Conservation (phyloP, 64 coral and sea anemone genomes). For the Platygyra sinensis region DNA sequence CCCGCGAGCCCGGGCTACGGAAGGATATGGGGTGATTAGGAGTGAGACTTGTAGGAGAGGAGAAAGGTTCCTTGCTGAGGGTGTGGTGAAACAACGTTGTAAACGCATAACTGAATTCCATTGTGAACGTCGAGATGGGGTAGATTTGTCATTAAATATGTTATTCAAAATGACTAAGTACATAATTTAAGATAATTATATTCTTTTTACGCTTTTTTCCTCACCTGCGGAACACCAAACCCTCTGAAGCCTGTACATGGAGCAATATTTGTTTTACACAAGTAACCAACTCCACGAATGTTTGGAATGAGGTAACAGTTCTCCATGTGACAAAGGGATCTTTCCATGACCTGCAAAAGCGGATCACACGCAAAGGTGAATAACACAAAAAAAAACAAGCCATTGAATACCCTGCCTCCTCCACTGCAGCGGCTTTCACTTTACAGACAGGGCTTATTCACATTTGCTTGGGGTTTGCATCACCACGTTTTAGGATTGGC, state of each 20-base stretch:
- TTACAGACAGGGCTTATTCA: no score
- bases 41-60: no score
- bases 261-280: constrained; percentile 80
- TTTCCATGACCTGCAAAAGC: constrained; percentile 61
- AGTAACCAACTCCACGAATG: constrained; percentile 55
- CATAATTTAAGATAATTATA: neutral
- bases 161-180: no score
- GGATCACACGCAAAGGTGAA: no score
- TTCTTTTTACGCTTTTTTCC: neutral
- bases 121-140: no score
- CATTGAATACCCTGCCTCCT: neutral
- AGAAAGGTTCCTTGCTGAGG: no score
- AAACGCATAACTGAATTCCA: no score
- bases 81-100: no score
- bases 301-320: constrained; percentile 85
- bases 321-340: constrained; percentile 48
- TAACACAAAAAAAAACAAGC: neutral
- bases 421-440: neutral
- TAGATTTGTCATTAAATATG: no score
- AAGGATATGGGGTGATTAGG: no score
- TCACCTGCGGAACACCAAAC: constrained; percentile 84
- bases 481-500: no score
- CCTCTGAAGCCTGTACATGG: constrained; percentile 83
- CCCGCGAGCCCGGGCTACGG: no score
- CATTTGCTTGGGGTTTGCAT: neutral